Evolutionary conservation across 2,797 vertebrate genomes (phyloP).

Genomic region (Bradypodion pumilum): DNA sequence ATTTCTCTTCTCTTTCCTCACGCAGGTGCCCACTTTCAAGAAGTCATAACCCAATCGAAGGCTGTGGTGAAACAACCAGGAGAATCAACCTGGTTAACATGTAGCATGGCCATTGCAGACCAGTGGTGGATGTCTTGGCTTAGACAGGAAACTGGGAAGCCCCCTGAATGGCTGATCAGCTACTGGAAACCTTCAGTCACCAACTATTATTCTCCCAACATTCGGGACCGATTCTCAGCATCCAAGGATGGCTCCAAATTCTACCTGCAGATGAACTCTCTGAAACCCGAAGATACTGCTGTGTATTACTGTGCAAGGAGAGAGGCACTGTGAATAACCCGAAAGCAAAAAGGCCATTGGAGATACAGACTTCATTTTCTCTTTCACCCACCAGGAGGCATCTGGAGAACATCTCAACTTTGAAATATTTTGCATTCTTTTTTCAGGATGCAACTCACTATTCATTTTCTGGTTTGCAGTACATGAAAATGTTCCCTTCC

Average conservation of each 20-base stretch:
- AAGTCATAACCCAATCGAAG: not conserved
- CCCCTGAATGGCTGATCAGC: constrained; percentile 6
- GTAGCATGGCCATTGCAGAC: not conserved
- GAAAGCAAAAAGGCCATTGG: not conserved
- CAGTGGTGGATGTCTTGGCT: constrained; percentile 20
- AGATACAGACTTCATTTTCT: not conserved
- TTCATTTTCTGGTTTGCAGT: no score
- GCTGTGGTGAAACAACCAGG: not conserved
- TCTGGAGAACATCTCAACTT: not conserved
- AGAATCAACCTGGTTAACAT: not conserved
- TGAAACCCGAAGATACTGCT: not conserved
- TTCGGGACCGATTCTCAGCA: not conserved
- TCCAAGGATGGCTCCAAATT: not conserved
- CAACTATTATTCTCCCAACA: not conserved
- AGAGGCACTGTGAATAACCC: not conserved
- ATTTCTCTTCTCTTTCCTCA: not conserved
- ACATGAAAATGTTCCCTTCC: no score
- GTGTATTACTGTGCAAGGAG: constrained; percentile 2
- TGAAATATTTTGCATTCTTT: not conserved
- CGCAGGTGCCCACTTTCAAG: not conserved
- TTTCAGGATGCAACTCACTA: no score
- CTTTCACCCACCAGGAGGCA: not conserved
- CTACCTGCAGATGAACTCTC: not conserved
- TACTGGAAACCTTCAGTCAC: constrained; percentile 9
- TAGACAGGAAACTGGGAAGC: not conserved